Evolutionary conservation across 2,888 invertebrate genomes (phyloP).

Genomic region (Trachelus troglodyta): DNA sequence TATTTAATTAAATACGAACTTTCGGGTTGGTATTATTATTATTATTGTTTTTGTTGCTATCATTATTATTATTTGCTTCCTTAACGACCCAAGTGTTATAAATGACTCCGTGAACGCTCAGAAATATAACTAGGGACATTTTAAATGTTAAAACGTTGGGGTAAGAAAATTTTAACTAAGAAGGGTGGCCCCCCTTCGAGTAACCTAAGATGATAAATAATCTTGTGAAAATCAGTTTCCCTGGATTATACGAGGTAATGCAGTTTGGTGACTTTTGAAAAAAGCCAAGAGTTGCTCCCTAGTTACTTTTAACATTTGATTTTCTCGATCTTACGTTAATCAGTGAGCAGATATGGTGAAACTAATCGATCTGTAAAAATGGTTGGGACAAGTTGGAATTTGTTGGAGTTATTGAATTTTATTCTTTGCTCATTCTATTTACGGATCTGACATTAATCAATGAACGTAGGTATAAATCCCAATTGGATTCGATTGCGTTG

Average conservation of each 20-base stretch:
- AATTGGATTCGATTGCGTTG: not conserved
- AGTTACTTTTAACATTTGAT: not conserved
- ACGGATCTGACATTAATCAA: not conserved
- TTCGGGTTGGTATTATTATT: too few species aligned
- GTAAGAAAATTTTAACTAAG: not conserved
- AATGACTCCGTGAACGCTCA: too few species aligned
- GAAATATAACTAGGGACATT: too few species aligned
- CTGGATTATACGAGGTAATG: not conserved
- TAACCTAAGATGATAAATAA: not conserved
- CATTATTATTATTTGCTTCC: too few species aligned
- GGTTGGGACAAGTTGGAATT: not conserved
- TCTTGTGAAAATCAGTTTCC: not conserved
- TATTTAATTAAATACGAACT: not conserved
- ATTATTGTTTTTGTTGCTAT: not conserved
- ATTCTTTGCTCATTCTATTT: not conserved
- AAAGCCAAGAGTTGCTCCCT: not conserved
- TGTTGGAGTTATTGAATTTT: not conserved
- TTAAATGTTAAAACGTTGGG: not conserved
- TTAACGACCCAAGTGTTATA: not conserved
- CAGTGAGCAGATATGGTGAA: not conserved
- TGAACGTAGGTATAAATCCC: not conserved
- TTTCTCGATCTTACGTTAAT: not conserved
- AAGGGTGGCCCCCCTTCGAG: not conserved
- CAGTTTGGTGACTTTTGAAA: not conserved
- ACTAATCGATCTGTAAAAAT: not conserved